phyloP scores from a whole-genome alignment of 2,113 vertebrate species.

The Furnarius figulus region DNA sequence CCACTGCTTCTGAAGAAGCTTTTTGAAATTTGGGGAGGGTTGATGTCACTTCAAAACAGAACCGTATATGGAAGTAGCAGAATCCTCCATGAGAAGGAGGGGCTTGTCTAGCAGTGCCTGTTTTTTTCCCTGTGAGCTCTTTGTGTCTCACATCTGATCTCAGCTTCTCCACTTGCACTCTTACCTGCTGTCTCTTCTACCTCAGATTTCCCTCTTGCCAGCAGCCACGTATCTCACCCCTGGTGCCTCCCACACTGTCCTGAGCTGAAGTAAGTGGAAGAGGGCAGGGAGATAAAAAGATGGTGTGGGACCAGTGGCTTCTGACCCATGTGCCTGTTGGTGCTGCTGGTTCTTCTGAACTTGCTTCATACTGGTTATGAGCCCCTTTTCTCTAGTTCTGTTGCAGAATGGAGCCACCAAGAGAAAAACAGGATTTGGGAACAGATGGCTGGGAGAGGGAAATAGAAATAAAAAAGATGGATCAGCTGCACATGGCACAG shows the following conservation, averaged over 20 bases:
- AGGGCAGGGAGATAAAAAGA: neutral
- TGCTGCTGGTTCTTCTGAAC: neutral
- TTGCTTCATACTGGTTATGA: neutral
- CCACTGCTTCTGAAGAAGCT: neutral
- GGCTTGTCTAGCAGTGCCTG: neutral
- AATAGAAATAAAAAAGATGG: neutral
- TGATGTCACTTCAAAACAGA: neutral
- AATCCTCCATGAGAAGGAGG: neutral
- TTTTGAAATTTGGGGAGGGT: neutral
- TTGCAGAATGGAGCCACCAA: neutral
- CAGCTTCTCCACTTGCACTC: neutral
- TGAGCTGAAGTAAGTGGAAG: neutral
- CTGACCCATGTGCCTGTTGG: neutral
- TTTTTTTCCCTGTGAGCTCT: rapidly evolving
- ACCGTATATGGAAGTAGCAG: neutral
- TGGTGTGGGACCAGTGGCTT: neutral
- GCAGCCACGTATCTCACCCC: neutral
- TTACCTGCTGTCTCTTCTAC: neutral
- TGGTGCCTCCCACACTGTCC: neutral
- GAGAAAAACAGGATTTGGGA: conserved; percentile 1
- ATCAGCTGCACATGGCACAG: neutral
- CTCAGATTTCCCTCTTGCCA: neutral
- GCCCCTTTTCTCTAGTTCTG: neutral
- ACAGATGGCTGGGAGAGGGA: conserved; percentile 20
- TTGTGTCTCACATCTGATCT: neutral